Evolutionary conservation across 2,113 vertebrate genomes (phyloP), one percentile per base, ranked within the genome.

Genomic region (Epinephelus moara): DNA sequence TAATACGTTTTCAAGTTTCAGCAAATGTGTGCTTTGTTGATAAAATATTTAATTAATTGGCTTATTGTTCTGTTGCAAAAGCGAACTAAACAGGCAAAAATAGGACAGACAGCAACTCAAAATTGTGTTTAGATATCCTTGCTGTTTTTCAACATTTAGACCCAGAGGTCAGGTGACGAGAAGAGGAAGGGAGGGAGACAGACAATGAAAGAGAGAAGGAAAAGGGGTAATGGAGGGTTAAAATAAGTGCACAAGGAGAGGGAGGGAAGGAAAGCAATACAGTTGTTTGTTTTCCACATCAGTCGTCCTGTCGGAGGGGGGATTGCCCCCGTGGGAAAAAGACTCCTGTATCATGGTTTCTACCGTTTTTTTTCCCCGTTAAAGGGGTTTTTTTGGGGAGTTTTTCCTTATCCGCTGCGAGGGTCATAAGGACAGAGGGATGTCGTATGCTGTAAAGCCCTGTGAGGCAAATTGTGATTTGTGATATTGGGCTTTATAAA

Each of bases 261-360:
- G 23, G 52, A 66, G 45, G 72, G 40, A 30, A 15, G 10, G 45
- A 49, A 85, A 66, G 83, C 56, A 52, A 62, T n/a, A 40, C 50
- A 71, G 59, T 85, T 64, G 80, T 86, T 85, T 85, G 84, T 86
- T 78, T 82, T 86, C 69, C 77, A 86, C 23, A 27, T 87, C 83
- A 73, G 64, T 84, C 52, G 5, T 82, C 47, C 7, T 81, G 81
- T 81, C 12, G 15, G 62, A 72, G 50, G 6, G 30, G 57, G 50
- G 75, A 76, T 84, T 79, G 52, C 12, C 72, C 85, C 76, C 4
- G 21, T 85, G 79, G 88, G 83, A 55, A 80, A 88, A 90, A 82
- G 47, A 70, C 73, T 82, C 66, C 40, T 33, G 30, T 72, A 66
- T 87, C 85, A n/a, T n/a, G n/a, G n/a, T n/a, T n/a, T n/a, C n/a